Base-by-base conservation (phyloP, 1,140 invertebrate genomes). In the Drosophila malerkotliana region DNA sequence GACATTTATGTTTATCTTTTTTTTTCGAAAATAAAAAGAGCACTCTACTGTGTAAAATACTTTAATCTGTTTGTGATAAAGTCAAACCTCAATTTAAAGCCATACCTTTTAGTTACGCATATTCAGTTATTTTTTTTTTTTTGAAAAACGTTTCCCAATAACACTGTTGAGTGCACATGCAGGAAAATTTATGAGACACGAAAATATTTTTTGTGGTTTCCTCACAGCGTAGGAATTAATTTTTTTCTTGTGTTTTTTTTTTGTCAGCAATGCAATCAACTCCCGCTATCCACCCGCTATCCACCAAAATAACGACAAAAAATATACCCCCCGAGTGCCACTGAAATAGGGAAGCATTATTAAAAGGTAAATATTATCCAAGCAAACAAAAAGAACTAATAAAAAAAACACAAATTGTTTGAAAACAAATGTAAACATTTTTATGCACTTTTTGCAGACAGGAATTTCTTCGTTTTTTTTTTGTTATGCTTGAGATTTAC, bases 361-460 rank as follows among this genome's bases (percentile, higher is more conserved):
- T 74, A 87, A 85, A 85, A 84, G 81, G 82, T 84, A 85, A 85
- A 81, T 85, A 87, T 84, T 87, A 72, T 66, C 78, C 59, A 51
- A 61, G 69, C 81, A 77, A 84, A 77, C 73, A 85, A 79, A 64
- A 82, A 56, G 73, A 49, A 30, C 15, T 28, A 48, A 28, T 45
- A 49, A 66, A 41, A 56, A 66, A 44, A 44, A 44, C 41, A 49
- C 41, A 54, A 77, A 77, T 77, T 87, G 82, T 87, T 85, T 75
- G 73, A 87, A 75, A 84, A 75, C 75, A 75, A 82, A 77, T 74
- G 60, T 84, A 62, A 47, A 67, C 41, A 77, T 67, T 63, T 82
- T 85, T 80, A 83, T 85, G 77, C 72, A 62, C 59, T 66, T 79
- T 79, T 73, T 15, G 79, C 79, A 78, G 63, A 78, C 79, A 66